phyloP scores from a whole-genome alignment of 30 jellyfish, hydroid and myxozoan genomes.

The Hydractinia symbiolongicarpus region DNA sequence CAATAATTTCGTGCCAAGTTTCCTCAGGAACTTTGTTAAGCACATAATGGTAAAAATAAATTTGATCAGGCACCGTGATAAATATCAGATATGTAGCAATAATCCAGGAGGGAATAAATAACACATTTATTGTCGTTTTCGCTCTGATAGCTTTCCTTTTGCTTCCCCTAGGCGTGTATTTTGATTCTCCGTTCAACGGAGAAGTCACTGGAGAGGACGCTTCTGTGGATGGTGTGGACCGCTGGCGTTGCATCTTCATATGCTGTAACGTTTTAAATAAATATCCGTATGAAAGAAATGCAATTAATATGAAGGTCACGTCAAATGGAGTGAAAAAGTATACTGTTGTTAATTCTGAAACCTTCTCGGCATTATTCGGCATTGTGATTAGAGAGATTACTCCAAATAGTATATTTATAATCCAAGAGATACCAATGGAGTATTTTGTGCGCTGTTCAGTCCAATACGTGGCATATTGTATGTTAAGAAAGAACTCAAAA shows the following conservation, averaged over 20 bases:
- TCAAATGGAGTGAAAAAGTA: conserved; percentile 6
- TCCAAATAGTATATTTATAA: background rate
- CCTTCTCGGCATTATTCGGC: background rate
- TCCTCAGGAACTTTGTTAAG: background rate
- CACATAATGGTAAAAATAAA: background rate
- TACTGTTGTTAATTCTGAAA: background rate
- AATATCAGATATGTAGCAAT: background rate
- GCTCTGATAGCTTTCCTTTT: background rate
- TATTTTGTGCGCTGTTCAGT: background rate
- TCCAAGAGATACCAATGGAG: background rate
- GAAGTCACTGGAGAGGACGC: background rate
- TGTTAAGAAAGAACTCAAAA: background rate
- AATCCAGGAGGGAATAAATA: conserved; percentile 5
- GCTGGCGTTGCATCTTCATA: background rate
- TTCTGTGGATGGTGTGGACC: background rate
- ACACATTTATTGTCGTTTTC: background rate
- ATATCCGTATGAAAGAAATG: conserved; percentile 1
- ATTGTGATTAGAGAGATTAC: background rate
- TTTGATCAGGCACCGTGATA: conserved; percentile 12
- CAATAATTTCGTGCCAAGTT: background rate
- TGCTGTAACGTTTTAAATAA: background rate
- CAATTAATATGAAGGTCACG: background rate
- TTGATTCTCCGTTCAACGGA: background rate
- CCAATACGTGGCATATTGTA: conserved; percentile 6
- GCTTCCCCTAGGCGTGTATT: background rate